Conservation (phyloP, 2,888 invertebrate genomes). For the Chloroclystis v-ata region DNA sequence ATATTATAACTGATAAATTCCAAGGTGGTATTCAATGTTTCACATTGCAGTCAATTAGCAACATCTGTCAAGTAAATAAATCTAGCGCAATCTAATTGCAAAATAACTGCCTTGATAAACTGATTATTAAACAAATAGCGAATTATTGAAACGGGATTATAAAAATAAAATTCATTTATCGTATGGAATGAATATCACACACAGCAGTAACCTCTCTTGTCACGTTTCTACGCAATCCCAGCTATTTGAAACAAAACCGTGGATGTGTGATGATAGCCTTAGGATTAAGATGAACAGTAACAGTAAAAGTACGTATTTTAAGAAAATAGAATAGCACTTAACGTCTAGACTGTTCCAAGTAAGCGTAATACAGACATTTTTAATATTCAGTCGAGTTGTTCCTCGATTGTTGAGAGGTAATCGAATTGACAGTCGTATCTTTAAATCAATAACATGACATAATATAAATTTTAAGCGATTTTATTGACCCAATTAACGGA, state of each 20-base stretch:
- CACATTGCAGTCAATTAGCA: constrained; percentile 48
- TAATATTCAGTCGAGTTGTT: constrained; percentile 70
- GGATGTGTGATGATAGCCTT: constrained; percentile 37
- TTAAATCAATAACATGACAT: constrained; percentile 20
- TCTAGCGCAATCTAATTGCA: constrained; percentile 76
- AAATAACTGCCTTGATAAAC: constrained; percentile 38
- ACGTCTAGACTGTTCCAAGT: constrained; percentile 74
- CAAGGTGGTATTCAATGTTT: constrained; percentile 51
- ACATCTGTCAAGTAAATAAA: constrained; percentile 38
- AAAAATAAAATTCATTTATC: constrained; percentile 45
- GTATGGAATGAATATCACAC: constrained; percentile 75
- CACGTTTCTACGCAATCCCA: constrained; percentile 32
- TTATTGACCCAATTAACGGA: constrained; percentile 16
- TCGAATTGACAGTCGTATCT: constrained; percentile 49
- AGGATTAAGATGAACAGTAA: constrained; percentile 49
- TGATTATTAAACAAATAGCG: constrained; percentile 21
- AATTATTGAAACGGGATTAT: constrained; percentile 37
- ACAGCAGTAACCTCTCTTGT: constrained; percentile 63
- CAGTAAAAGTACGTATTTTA: constrained; percentile 67
- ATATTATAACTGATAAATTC: constrained; percentile 36
- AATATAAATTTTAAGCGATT: constrained; percentile 9
- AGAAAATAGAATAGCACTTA: constrained; percentile 77
- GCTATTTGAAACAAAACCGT: constrained; percentile 29
- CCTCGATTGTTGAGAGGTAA: constrained; percentile 72
- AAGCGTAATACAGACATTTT: constrained; percentile 74